Base-by-base conservation (phyloP, 2,113 vertebrate genomes). In the Ailurus styani region DNA sequence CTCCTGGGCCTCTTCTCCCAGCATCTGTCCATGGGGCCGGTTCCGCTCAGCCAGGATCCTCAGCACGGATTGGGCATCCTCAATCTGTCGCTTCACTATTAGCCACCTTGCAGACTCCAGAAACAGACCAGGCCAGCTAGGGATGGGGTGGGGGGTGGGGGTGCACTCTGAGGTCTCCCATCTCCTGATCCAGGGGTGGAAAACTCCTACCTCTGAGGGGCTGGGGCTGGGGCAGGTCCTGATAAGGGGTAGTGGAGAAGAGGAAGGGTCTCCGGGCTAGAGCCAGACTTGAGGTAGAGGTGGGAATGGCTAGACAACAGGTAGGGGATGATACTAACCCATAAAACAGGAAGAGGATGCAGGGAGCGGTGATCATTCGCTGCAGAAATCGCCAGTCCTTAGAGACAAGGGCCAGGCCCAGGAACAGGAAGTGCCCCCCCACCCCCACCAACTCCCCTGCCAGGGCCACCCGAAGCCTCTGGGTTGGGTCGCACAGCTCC, bases 101-200 rank as follows among this genome's bases (percentile, higher is more conserved):
- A 99, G 99, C 99, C 99, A 99, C 27, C 99, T 99, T 2, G 99
- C 99, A 1, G 99, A 99, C 96, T 99, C 99, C 75, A 99, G 99
- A 97, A 99, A 99, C 10, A 99, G 98, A 17, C 99, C 99, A 1
- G 99, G 99, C 98, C 99, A 99, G 60, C 99, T 99, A 96, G 86
- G 52, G 54, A 57, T 6, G 7, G 54, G 70, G 57, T 1, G 7
- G 55, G 55, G 13, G 29, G n/a, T 3, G 20, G 29, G 25, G 72
- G 23, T 31, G 12, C 17, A 78, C 34, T 0, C 31, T 97, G 34
- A 97, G 57, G 86, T 52, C 42, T 88, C 70, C 42, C 10, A 0
- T 88, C 82, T 92, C 52, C 66, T 60, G 52, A 77, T 20, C 83
- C 29, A 31, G 64, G 64, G 37, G 29, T 27, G 60, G 83, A 75